Evolutionary conservation across 1,140 invertebrate genomes (phyloP), one percentile per base, ranked within the genome.

Genomic region (Drosophila micromelanica): DNA sequence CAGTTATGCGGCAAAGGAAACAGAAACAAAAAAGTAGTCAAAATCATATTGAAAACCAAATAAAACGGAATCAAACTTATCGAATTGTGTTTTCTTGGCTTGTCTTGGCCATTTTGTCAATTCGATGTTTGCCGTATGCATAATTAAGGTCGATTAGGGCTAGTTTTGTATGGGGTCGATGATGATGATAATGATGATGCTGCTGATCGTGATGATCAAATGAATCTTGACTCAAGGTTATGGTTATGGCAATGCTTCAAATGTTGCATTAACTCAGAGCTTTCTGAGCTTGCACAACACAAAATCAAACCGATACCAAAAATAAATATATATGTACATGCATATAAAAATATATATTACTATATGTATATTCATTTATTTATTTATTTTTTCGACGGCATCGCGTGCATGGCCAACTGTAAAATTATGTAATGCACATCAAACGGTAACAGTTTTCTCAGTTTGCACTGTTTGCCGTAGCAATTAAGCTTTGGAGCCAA

Each of bases 141-240:
- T 85, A 85, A 85, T 85, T 87, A 85, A 81, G 81, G 81, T 86
- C 81, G 82, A 85, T 87, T 85, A 87, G 78, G 82, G 78, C 72
- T 76, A 61, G 67, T 71, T 86, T 46, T 54, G 27, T 63, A 51
- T 56, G 60, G 27, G 5, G 30, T 70, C 61, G 67, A 30, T 60
- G 64, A 61, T 68, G 64, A 42, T 67, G 64, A 61, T 68, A 55
- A 42, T 67, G 67, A 30, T 60, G 64, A 61, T 68, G 64, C 35
- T 67, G n/a, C 15, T n/a, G 63, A 6, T 52, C 48, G 3, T 55
- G 67, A 46, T 63, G 68, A 56, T 57, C 73, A 74, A 70, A 75
- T 68, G 49, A 75, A 56, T 75, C 82, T 49, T 54, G 73, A 59
- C 78, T 85, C 81, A 85, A 85, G 81, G 81, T 85, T 85, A 85